Evolutionary conservation across 1,140 invertebrate species (phyloP).

Genomic region (Gryon sp.): DNA sequence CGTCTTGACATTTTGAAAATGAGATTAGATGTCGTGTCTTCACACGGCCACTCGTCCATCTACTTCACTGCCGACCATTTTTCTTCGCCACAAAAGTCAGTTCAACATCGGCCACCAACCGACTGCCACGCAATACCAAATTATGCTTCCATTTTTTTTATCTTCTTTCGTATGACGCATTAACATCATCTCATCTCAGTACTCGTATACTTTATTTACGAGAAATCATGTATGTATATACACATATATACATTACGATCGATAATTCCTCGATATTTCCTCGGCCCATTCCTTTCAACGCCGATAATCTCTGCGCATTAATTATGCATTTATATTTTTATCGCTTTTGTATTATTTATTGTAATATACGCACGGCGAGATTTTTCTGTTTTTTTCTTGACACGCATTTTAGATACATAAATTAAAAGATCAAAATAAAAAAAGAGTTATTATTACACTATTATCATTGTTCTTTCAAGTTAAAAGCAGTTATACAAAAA

Average conservation of each 20-base stretch:
- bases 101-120: no score
- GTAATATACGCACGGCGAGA: no score
- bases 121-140: slow-evolving; percentile 5
- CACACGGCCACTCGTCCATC: no score
- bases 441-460: no score
- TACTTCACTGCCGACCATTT: slow-evolving; percentile 30
- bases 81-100: slow-evolving; percentile 40
- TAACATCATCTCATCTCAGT: no score
- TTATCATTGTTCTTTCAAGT: no score
- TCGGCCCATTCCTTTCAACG: neutral
- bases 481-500: no score
- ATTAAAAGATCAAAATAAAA: neutral
- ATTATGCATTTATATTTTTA: slow-evolving; percentile 37
- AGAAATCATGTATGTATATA: no score
- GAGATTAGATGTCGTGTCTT: slow-evolving; percentile 54
- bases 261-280: slow-evolving; percentile 7
- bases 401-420: no score
- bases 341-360: slow-evolving; percentile 24
- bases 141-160: slow-evolving; percentile 29
- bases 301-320: slow-evolving; percentile 22
- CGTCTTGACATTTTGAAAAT: slow-evolving; percentile 54
- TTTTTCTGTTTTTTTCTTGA: no score
- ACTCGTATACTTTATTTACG: no score
- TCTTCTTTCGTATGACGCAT: no score
- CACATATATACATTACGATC: slow-evolving; percentile 12